Evolutionary conservation across 2,113 vertebrate genomes (phyloP), one percentile per base, ranked within the genome.

Genomic region (Thryonomys swinderianus): DNA sequence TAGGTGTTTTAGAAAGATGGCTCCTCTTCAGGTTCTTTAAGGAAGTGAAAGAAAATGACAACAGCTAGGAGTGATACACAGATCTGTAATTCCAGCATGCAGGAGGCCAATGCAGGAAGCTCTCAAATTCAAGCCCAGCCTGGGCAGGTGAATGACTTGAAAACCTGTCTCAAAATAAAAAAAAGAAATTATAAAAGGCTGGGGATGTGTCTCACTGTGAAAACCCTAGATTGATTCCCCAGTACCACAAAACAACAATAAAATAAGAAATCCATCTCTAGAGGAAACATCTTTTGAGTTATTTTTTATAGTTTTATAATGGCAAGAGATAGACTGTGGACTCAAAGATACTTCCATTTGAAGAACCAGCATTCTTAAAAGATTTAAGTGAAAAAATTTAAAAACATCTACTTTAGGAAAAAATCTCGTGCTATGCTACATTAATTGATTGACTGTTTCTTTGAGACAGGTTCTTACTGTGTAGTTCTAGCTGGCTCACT

Each of bases 241-340:
- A 73, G 69, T 25, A 21, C 8, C n/a, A 69, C n/a, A 69, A 97
- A 98, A 95, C 96, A 97, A 91, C 92, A 97, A 96, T 90, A 94
- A 69, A 69, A 21, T 37, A 69, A 69, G 66, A 97, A 97, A 96
- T 96, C 71, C 67, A 86, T 69, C 95, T 97, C 88, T 95, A 97
- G 97, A 96, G 98, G 93, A 98, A 98, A 98, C 79, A 98, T 97
- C 97, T 98, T 99, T 98, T 97, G 98, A 98, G 98, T 99, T 98
- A 97, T 98, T 98, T 98, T 98, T 95, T 98, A 96, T 97, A 97
- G 93, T 97, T 98, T 98, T 98, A 96, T 94, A 98, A 96, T 93
- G 98, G 96, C 90, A 96, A 94, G 98, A 98, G 95, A 96, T 98
- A 96, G 96, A 98, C 97, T 96, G 97, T 88, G 32, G 84, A 96